Evolutionary conservation across 2,113 vertebrate species (phyloP).

Genomic region (Sphyrna mokarran): DNA sequence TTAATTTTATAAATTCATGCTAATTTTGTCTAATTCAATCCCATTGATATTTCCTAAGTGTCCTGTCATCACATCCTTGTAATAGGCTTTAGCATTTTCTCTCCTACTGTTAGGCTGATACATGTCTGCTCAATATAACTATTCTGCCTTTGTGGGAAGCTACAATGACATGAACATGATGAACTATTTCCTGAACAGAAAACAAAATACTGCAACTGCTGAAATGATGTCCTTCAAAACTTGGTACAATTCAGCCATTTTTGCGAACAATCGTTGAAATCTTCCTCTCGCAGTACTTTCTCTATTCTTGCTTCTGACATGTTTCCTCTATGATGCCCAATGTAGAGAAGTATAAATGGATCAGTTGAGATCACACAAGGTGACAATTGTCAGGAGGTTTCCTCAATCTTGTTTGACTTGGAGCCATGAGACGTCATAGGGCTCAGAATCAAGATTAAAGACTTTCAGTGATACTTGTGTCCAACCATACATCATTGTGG

Average conservation of each 20-base stretch:
- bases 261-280: not conserved
- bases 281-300: not conserved
- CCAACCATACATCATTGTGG: not conserved
- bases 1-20: too few species aligned
- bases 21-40: not conserved
- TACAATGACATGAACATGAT: not conserved
- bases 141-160: not conserved
- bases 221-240: not conserved
- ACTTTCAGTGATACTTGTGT: not conserved
- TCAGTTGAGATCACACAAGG: not conserved
- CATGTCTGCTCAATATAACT: not conserved
- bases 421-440: not conserved
- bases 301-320: not conserved
- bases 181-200: not conserved
- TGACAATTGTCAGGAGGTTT: not conserved
- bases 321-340: not conserved
- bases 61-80: too few species aligned
- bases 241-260: not conserved
- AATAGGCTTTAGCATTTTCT: too few species aligned
- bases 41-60: not conserved
- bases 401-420: not conserved
- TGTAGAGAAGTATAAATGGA: not conserved
- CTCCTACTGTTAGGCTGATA: too few species aligned
- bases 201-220: not conserved
- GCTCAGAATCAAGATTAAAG: not conserved